Evolutionary conservation across 2,888 invertebrate species (phyloP), one percentile per base, ranked within the genome.

Genomic region (Cremastinae sp.): DNA sequence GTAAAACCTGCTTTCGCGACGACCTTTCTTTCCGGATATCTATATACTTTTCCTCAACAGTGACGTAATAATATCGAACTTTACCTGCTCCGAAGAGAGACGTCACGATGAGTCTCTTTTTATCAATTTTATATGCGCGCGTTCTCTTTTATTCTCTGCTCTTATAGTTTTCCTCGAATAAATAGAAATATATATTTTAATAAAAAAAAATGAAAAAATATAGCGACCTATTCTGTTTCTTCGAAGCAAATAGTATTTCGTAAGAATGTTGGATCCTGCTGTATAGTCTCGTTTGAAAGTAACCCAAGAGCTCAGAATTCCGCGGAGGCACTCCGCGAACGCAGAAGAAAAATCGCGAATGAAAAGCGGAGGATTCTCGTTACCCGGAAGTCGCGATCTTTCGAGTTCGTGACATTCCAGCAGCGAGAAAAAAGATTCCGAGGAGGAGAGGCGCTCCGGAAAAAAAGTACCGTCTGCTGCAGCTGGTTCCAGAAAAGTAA

Each of bases 291-390:
- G 8, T 43, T 16, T 58, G 20, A 34, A 61, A 61, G 54, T 71
- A 71, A 51, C 43, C 49, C 9, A 28, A 7, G 36, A 49, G 12
- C 51, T 28, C 45, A 5, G 1, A 43, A 45, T 12, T 45, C 14
- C 58, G 20, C 20, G 8, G 12, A 36, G 16, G 70, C 65, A 53
- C 65, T 65, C 49, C 34, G 16, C 28, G 20, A 36, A 12, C 2
- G 12, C 5, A 9, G 28, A 18, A 28, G 8, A 18, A 12, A 20
- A 14, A 68, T n/a, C 43, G 59, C 70, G 65, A 64, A 71, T 56
- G 79, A 68, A 74, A 78, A 64, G 78, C 77, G 41, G 18, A 49
- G 28, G 56, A 47, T 43, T 54, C 34, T 74, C 51, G 49, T 74
- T 66, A 75, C 49, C 49, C 61, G 71, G 51, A 72, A 75, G 49